These are phyloP conservation scores for Galagoides demidoff DNA, from an alignment of 2,797 vertebrate species.

Conservation along the genomic window DNA sequence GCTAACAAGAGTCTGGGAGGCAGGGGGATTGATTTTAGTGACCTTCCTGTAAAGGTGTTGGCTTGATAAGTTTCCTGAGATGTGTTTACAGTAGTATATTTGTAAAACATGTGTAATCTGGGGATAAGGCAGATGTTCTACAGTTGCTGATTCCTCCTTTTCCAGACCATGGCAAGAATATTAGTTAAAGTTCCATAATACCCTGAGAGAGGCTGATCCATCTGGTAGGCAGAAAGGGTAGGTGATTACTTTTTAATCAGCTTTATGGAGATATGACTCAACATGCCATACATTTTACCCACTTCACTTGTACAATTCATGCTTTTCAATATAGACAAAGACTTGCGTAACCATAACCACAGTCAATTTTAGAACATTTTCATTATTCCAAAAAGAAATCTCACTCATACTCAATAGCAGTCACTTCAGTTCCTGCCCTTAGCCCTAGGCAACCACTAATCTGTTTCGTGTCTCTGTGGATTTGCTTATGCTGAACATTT, in stretches of 20 bases:
- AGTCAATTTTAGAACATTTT: conserved; percentile 37
- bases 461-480: neutral
- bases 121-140: neutral
- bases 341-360: neutral
- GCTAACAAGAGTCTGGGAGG: neutral
- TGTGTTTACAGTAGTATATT: conserved; percentile 19
- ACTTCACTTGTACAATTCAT: neutral
- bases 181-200: neutral
- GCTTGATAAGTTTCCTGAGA: neutral
- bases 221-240: neutral
- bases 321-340: neutral
- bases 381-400: neutral
- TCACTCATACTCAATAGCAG: fast-evolving
- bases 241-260: neutral
- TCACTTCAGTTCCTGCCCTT: neutral
- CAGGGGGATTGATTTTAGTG: neutral
- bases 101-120: neutral
- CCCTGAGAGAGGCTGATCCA: neutral
- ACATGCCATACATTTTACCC: neutral
- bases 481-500: conserved; percentile 7
- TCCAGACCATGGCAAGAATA: neutral
- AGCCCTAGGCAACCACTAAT: neutral
- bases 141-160: neutral
- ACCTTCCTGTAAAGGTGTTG: neutral
- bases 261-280: neutral